phyloP scores from a whole-genome alignment of 1,140 invertebrate genomes.

The Eumeta japonica region DNA sequence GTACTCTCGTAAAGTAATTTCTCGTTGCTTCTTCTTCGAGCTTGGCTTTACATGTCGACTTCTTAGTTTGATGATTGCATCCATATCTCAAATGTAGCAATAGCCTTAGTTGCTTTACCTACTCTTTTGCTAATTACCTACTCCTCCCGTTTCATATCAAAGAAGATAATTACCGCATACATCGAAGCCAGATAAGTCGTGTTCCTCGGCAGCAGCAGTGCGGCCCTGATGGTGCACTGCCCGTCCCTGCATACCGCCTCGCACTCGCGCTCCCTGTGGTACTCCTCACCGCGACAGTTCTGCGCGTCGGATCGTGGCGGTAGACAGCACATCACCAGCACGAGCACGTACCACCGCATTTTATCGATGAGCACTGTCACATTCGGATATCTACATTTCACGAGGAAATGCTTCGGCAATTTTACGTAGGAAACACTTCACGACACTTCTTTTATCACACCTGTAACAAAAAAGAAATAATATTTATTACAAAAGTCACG shows the following conservation, averaged over 20 bases:
- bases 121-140: background rate
- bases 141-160: background rate
- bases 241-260: constrained; percentile 52
- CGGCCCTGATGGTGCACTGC: constrained; percentile 56
- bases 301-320: constrained; percentile 12
- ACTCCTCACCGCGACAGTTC: constrained; percentile 49
- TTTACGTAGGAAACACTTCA: too few species aligned
- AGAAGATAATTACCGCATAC: constrained; percentile 37
- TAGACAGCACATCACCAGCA: constrained; percentile 16
- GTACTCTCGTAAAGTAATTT: too few species aligned
- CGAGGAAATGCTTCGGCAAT: too few species aligned
- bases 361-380: too few species aligned
- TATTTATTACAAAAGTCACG: too few species aligned
- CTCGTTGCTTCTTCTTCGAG: too few species aligned
- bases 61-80: too few species aligned
- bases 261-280: constrained; percentile 35
- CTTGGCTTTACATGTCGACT: too few species aligned
- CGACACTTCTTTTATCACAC: too few species aligned
- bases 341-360: constrained; percentile 29
- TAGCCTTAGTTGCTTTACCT: background rate
- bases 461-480: too few species aligned
- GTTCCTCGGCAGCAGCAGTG: constrained; percentile 58
- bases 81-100: background rate
- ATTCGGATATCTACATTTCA: too few species aligned
- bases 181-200: constrained; percentile 54